Conservation (phyloP, 1,140 invertebrate species). For the Orussus abietinus region DNA sequence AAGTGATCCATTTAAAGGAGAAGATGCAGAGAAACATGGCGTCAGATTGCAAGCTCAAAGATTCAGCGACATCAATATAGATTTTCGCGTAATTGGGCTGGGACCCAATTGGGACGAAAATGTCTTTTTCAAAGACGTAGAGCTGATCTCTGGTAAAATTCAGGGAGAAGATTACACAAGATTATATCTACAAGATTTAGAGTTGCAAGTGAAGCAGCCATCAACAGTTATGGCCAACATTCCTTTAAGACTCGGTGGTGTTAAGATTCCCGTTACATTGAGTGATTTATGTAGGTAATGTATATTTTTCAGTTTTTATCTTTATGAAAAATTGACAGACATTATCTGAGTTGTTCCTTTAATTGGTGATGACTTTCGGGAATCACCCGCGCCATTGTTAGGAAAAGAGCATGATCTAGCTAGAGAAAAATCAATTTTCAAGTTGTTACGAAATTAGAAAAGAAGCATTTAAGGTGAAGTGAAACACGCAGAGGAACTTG, state of each 20-base stretch:
- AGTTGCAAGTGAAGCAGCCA: conserved; percentile 22
- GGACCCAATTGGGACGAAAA: conserved; percentile 20
- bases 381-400: too few species aligned
- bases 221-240: conserved; percentile 21
- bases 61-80: conserved; percentile 17
- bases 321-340: too few species aligned
- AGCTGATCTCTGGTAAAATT: conserved; percentile 21
- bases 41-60: conserved; percentile 15
- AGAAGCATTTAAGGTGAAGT: too few species aligned
- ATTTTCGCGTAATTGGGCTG: conserved; percentile 24
- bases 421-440: too few species aligned
- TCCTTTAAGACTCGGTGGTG: conserved; percentile 17
- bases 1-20: conserved; percentile 16
- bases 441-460: too few species aligned
- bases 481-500: too few species aligned
- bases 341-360: too few species aligned
- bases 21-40: conserved; percentile 18
- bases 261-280: conserved; percentile 20
- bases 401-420: too few species aligned
- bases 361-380: too few species aligned
- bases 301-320: too few species aligned
- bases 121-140: conserved; percentile 32
- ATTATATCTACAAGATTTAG: conserved; percentile 21
- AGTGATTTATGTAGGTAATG: too few species aligned
- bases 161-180: conserved; percentile 15